These are phyloP conservation scores for Conomelus anceps DNA, from an alignment of 2,888 invertebrate species.

Conservation along the genomic window DNA sequence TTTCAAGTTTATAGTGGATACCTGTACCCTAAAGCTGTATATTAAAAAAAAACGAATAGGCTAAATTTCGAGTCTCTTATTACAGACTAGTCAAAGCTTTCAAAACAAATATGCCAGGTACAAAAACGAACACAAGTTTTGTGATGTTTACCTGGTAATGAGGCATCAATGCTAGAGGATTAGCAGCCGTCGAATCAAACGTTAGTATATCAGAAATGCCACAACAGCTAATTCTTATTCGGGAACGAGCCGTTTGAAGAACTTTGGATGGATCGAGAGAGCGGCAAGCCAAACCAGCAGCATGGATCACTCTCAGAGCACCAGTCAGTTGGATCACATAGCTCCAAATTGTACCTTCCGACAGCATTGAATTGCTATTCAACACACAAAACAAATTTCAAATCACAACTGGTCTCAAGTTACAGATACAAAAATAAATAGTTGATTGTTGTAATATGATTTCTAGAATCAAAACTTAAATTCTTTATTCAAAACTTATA, in stretches of 20 bases:
- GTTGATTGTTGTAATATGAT: neutral
- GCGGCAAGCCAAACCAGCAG: slow-evolving; percentile 67
- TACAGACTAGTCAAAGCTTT: no score
- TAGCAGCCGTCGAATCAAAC: slow-evolving; percentile 61
- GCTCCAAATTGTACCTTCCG: slow-evolving; percentile 91
- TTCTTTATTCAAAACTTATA: no score
- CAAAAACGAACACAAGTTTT: no score
- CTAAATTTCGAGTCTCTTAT: no score
- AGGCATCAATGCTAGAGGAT: slow-evolving; percentile 57
- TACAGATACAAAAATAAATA: neutral
- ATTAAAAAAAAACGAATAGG: no score
- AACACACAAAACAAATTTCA: no score
- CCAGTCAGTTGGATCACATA: slow-evolving; percentile 89
- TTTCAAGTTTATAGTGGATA: no score
- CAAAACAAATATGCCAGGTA: no score
- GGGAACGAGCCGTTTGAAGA: slow-evolving; percentile 62
- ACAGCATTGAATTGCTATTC: slow-evolving; percentile 50
- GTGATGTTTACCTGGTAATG: slow-evolving; percentile 64
- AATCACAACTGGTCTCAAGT: neutral
- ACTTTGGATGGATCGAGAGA: slow-evolving; percentile 90
- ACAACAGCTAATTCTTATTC: slow-evolving; percentile 74
- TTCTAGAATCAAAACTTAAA: no score
- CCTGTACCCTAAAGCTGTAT: no score
- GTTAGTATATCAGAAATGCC: slow-evolving; percentile 75
- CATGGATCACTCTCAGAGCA: slow-evolving; percentile 85